Base-by-base conservation (phyloP, 2,888 invertebrate species). In the Gasteruption jaculator region DNA sequence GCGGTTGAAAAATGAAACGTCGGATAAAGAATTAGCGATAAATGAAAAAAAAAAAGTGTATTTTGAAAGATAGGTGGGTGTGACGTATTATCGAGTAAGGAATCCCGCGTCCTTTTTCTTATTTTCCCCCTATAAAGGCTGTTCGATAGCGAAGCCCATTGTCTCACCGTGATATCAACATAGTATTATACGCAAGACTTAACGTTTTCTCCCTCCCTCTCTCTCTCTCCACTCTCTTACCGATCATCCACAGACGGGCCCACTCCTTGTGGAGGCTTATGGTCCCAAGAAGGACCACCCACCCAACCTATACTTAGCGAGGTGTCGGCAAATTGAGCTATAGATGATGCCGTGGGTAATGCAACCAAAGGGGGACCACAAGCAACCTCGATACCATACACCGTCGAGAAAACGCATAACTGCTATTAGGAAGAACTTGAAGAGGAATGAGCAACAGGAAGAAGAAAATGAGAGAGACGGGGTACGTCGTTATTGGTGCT, bases 271-370 rank as follows among this genome's bases (percentile, higher is more conserved):
- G 44, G 51, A n/a, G 46, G 45, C 56, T 48, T 51, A 51, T 55
- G 44, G 54, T 46, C 55, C 45, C 49, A 47, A 42, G 51, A 57
- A 50, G 58, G 60, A 60, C 60, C 59, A 59, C 60, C 70, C 70
- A 70, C 65, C 63, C 61, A 70, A 68, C 69, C 70, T 70, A 70
- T 70, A 70, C 70, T 70, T 69, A 69, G 68, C 65, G 67, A 70
- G 68, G 70, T 70, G 70, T 70, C 67, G 67, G 67, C 67, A 67
- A 67, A 67, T 67, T 67, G 67, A 69, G 70, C 70, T 69, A 69
- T 69, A 70, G 68, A 65, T 60, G 62, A 57, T 56, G 57, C 52
- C 57, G 59, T 60, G 61, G 60, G 63, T 63, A 67, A 65, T 63
- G 61, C 60, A 59, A 62, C 58, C 48, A n/a, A n/a, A 49, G 54